phyloP scores from a whole-genome alignment of 2,797 vertebrate species.

The Enteromius fasciolatus region DNA sequence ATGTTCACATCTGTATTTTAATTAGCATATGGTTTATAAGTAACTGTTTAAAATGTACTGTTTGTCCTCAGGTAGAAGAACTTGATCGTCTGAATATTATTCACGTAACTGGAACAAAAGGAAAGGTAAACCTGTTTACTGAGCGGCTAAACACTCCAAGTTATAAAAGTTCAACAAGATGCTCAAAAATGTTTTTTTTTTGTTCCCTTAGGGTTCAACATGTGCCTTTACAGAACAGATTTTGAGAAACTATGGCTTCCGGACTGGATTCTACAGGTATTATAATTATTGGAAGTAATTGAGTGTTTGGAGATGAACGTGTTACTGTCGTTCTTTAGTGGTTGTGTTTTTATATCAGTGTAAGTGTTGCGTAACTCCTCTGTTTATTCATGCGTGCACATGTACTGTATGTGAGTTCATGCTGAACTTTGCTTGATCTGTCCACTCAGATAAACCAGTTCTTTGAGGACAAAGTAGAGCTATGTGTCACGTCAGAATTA shows the following conservation, averaged over 20 bases:
- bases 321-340: neutral
- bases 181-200: neutral
- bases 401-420: neutral
- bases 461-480: neutral
- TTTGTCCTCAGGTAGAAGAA: constrained; percentile 82
- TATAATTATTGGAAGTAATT: neutral
- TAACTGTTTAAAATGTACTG: neutral
- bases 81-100: constrained; percentile 91
- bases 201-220: constrained; percentile 83
- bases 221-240: constrained; percentile 94
- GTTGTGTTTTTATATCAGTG: neutral
- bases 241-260: constrained; percentile 87
- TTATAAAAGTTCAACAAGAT: neutral
- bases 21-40: neutral
- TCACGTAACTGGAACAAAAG: constrained; percentile 95
- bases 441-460: neutral
- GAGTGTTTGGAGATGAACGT: neutral
- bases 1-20: neutral
- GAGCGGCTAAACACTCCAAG: neutral
- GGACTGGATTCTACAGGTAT: constrained; percentile 96
- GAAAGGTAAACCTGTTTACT: constrained; percentile 82
- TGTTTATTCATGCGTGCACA: neutral
- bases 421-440: constrained; percentile 15
- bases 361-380: neutral
- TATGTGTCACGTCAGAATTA: neutral